phyloP scores from a whole-genome alignment of 2,888 invertebrate genomes.

The Cheilosia vernalis region DNA sequence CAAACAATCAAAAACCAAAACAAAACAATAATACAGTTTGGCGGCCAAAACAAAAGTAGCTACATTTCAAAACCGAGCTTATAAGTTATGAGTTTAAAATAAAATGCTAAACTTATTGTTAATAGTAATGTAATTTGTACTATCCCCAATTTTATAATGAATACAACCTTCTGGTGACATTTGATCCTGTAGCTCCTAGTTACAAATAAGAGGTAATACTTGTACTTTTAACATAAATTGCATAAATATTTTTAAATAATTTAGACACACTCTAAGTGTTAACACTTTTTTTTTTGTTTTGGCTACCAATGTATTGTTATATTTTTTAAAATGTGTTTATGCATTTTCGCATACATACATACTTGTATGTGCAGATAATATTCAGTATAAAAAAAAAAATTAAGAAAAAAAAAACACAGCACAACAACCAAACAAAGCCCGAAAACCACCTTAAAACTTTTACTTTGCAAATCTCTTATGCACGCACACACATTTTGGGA shows the following conservation, averaged over 20 bases:
- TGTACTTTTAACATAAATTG: too few relatives aligned
- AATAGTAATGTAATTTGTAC: too few relatives aligned
- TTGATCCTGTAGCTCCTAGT: neutral
- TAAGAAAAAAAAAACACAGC: conserved; percentile 49
- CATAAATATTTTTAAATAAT: too few relatives aligned
- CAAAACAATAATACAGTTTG: conserved; percentile 6
- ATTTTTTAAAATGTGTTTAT: conserved; percentile 20
- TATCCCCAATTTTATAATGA: too few relatives aligned
- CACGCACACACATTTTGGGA: conserved; percentile 66
- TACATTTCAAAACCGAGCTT: neutral
- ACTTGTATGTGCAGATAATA: conserved; percentile 44
- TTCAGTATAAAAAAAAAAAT: conserved; percentile 39
- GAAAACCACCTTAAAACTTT: conserved; percentile 61
- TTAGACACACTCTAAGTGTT: neutral
- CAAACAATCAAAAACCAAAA: conserved; percentile 23
- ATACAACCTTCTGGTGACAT: neutral
- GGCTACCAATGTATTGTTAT: conserved; percentile 22
- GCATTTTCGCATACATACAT: conserved; percentile 22
- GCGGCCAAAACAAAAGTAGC: conserved; percentile 12
- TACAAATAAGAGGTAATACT: too few relatives aligned
- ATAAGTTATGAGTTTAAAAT: too few relatives aligned
- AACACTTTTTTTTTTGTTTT: conserved; percentile 27
- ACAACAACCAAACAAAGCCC: conserved; percentile 65
- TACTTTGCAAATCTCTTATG: conserved; percentile 56
- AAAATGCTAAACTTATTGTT: too few relatives aligned